Conservation (phyloP, 1,140 invertebrate genomes). For the Bactericera cockerelli region DNA sequence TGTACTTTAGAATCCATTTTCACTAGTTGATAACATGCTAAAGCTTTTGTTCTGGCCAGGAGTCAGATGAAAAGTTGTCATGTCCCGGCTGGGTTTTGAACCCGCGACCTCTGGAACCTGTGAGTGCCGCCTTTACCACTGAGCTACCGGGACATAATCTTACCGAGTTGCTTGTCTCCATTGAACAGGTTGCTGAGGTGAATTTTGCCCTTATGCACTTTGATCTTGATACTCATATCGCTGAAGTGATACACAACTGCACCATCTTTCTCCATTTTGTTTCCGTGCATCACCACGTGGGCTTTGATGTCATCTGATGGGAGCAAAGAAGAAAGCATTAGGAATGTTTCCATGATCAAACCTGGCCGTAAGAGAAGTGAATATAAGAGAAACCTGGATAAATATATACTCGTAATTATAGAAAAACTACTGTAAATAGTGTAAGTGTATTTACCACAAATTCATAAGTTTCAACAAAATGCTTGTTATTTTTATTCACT, state of each 20-base stretch:
- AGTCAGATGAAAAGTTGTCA: too few species aligned
- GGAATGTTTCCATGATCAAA: too few species aligned
- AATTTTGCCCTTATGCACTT: constrained; percentile 38
- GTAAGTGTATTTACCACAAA: not conserved
- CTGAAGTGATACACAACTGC: constrained; percentile 37
- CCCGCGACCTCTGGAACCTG: too few species aligned
- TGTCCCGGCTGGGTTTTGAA: too few species aligned
- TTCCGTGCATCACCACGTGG: constrained; percentile 38
- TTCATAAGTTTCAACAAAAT: too few species aligned
- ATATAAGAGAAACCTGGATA: not conserved
- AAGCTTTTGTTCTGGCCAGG: too few species aligned
- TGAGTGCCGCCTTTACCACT: too few species aligned
- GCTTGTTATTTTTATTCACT: too few species aligned
- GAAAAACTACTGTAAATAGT: not conserved
- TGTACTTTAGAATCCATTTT: too few species aligned
- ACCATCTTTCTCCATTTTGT: constrained; percentile 35
- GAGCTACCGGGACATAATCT: constrained; percentile 30
- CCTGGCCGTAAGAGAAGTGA: too few species aligned
- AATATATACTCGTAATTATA: too few species aligned
- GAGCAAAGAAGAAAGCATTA: constrained; percentile 16
- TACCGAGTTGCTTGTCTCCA: constrained; percentile 37
- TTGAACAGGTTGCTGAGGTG: constrained; percentile 45
- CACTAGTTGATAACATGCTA: too few species aligned
- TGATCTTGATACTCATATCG: constrained; percentile 35
- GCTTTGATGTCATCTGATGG: constrained; percentile 42